Base-by-base conservation (phyloP, 2,797 vertebrate species). In the Siniperca undulata region DNA sequence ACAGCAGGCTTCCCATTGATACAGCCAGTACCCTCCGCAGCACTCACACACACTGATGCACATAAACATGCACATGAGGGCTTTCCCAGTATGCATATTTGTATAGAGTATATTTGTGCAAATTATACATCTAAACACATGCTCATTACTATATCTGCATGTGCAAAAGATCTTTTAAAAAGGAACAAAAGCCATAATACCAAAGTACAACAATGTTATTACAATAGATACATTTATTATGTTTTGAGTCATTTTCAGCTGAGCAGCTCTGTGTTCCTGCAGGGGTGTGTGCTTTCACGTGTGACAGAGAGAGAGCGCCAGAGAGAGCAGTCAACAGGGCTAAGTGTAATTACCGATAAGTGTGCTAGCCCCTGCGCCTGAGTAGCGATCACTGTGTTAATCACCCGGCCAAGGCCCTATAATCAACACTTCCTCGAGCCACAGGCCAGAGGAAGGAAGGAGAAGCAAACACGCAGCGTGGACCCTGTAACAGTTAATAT, bases 281-380 rank as follows among this genome's bases (percentile, higher is more conserved):
- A 70, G 73, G 71, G 65, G 3, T 74, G 24, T 69, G 77, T 77
- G 75, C 81, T 75, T 73, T 75, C 74, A 61, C 74, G 77, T 85
- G 81, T 79, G 80, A 83, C 78, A 74, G 53, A 46, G 53, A 77
- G 71, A 70, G 48, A 70, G 56, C 13, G 17, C 53, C 44, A 52
- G 70, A 78, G 73, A 80, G 69, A 86, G 78, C 62, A 83, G 80
- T 87, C 68, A 90, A 67, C 88, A 77, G 60, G 71, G 44, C 75
- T 81, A 62, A 88, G 87, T 86, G 84, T 94, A 92, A 93, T 93
- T 91, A 92, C 82, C 4, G 27, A 79, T 89, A 89, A 90, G 83
- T 90, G 86, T 84, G 78, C 67, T 80, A 78, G 77, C 75, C 80
- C 70, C 79, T 82, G 86, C 16, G 70, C 72, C 74, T 62, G 78